A percentile compares a stretch with the other conserved stretches of the same genome.
Conservation (phyloP, 2,797 vertebrate genomes). For the Xerus rutilus region DNA sequence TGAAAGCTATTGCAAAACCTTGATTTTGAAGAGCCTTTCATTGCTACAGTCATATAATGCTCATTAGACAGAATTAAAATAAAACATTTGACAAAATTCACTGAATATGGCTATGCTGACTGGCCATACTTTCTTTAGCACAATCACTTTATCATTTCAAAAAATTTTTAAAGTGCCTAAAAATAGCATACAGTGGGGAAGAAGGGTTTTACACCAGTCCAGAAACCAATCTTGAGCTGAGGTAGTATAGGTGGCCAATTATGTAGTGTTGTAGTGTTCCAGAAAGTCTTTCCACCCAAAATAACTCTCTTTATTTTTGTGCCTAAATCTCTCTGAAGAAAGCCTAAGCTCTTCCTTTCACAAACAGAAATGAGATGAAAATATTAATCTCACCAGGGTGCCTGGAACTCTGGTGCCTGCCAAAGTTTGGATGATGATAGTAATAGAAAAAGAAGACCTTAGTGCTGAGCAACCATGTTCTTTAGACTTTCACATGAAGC, state of each 20-base stretch:
- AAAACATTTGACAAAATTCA: conserved; percentile 20
- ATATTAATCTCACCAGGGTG: conserved; percentile 23
- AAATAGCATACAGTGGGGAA: not conserved
- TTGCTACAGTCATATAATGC: not conserved
- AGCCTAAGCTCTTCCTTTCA: conserved; percentile 5
- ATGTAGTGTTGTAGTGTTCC: not conserved
- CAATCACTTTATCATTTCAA: not conserved
- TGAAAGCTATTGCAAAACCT: not conserved
- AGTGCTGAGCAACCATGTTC: not conserved
- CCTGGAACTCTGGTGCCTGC: not conserved
- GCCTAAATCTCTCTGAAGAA: conserved; percentile 21
- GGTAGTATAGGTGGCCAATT: not conserved
- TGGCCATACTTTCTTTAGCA: not conserved
- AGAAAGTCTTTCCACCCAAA: not conserved
- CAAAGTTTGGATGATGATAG: not conserved
- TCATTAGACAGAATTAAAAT: conserved; percentile 33
- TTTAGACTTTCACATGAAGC: not conserved
- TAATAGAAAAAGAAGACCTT: not conserved
- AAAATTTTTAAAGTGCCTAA: not conserved
- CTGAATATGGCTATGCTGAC: not conserved
- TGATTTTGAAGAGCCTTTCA: not conserved
- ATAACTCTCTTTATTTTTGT: not conserved
- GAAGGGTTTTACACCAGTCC: not conserved
- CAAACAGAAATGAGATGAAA: conserved; percentile 48
- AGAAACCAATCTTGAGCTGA: not conserved